These are phyloP conservation scores for Mastomys natalensis DNA, from an alignment of 2,113 vertebrate genomes.

Conservation along the genomic window DNA sequence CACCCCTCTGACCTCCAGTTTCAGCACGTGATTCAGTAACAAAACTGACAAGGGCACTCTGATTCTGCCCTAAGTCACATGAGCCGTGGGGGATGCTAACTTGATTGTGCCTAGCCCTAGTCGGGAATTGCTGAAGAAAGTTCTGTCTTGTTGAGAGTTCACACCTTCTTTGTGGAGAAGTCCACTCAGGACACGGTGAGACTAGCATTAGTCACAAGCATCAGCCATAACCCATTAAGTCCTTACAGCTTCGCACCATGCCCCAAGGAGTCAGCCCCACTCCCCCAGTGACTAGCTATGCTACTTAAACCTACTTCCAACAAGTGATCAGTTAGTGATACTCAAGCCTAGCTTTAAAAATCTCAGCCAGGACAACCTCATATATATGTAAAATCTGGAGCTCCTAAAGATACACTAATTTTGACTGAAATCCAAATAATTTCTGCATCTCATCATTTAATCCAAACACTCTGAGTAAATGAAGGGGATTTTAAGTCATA, in stretches of 20 bases:
- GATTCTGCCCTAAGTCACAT: neutral
- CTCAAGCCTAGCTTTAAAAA: slow-evolving; percentile 16
- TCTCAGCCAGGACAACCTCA: slow-evolving; percentile 9
- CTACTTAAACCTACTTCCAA: neutral
- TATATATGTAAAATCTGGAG: neutral
- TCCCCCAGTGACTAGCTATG: neutral
- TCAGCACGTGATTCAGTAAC: neutral
- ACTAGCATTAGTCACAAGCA: neutral
- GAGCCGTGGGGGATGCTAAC: neutral
- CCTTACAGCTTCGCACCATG: neutral
- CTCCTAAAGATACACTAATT: slow-evolving; percentile 31
- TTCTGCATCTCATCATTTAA: slow-evolving; percentile 3
- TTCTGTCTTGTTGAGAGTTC: neutral
- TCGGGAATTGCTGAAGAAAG: neutral
- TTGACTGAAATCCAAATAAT: slow-evolving; percentile 47
- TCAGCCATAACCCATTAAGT: neutral
- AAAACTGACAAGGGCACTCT: neutral
- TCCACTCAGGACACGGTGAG: accelerated
- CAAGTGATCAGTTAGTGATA: slow-evolving; percentile 14
- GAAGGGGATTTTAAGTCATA: slow-evolving; percentile 24
- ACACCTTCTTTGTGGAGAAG: neutral
- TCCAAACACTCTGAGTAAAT: slow-evolving; percentile 11
- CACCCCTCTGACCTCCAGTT: neutral
- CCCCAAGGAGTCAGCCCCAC: neutral
- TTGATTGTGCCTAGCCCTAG: neutral